Base-by-base conservation (phyloP, 2,888 invertebrate species). In the Eupithecia insigniata region DNA sequence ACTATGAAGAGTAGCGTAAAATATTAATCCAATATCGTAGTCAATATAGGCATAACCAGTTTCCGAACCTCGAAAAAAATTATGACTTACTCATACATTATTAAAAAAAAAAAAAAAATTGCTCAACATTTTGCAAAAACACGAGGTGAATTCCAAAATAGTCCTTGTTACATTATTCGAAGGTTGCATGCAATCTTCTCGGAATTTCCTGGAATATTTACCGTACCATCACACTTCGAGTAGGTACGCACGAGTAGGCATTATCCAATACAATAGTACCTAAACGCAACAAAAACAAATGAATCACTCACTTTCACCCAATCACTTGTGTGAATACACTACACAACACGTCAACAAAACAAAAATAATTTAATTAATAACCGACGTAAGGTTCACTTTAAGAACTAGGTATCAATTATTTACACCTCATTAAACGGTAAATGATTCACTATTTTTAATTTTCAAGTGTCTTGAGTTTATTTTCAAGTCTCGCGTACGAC, bases 381-480 rank as follows among this genome's bases (percentile, higher is more conserved):
- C 6, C 8, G 18, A 61, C 32, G 18, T 2, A 60, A 26, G 61
- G 8, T 61, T 28, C 61, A 61, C 61, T 61, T 32, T 32, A 30
- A 32, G n/a, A n/a, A 22, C n/a, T 0, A 43, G 2, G 7, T 51
- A 46, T 51, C 10, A 46, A 46, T 4, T 16, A 60, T 30, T 30
- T 28, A 30, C 8, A 6, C 32, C 8, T 30, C 18, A 32, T 2
- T 32, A 1, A 30, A 28, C 32, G 18, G 12, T n/a, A 22, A 22
- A 10, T 22, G 22, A 62, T 62, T 1, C 12, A n/a, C 14, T 34
- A 22, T 62, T n/a, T 62, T 60, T 71, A 71, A 39, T 36, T 65
- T 65, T 43, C 39, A 66, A 73, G 60, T 39, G 70, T 76, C 76
- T 75, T 70, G 68, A 36, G 51, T 64, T n/a, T 34, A 16, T 18